Percentiles rank a stretch among this genome's conserved stretches.
Evolutionary conservation across 2,113 vertebrate species (phyloP).

Genomic region (Calidris pygmaea): DNA sequence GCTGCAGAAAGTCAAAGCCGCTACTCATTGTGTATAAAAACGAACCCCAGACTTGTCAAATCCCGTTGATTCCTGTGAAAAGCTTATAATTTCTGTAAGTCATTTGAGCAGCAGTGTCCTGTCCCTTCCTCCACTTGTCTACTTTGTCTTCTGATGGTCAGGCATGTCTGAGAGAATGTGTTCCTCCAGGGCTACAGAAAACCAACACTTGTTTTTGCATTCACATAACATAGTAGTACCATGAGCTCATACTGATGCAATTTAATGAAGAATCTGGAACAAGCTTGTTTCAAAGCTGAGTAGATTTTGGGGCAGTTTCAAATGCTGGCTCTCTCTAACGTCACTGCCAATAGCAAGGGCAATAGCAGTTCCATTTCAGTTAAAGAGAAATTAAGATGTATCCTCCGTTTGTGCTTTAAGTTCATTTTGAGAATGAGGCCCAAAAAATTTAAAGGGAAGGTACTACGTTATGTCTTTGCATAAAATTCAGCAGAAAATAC

Average conservation of each 20-base stretch:
- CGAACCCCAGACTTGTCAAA: neutral
- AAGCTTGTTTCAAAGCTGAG: neutral
- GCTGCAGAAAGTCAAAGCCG: neutral
- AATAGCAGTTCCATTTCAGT: neutral
- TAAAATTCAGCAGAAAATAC: neutral
- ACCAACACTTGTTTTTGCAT: neutral
- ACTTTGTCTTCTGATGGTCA: neutral
- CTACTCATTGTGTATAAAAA: neutral
- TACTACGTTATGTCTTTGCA: neutral
- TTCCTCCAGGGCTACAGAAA: neutral
- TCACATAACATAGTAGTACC: neutral
- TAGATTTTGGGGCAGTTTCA: neutral
- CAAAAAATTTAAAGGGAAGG: neutral
- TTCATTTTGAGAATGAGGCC: neutral
- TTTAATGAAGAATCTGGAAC: neutral
- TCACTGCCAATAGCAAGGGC: neutral
- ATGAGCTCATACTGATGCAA: neutral
- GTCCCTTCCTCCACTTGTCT: rapidly evolving
- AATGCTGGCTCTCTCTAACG: neutral
- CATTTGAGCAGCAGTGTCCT: neutral
- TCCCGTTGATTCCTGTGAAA: neutral
- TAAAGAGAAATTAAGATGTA: neutral
- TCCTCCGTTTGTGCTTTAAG: neutral
- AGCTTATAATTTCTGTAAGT: neutral
- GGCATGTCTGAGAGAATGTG: neutral